phyloP scores from a whole-genome alignment of 2,888 invertebrate genomes.

The Stramonita haemastoma region DNA sequence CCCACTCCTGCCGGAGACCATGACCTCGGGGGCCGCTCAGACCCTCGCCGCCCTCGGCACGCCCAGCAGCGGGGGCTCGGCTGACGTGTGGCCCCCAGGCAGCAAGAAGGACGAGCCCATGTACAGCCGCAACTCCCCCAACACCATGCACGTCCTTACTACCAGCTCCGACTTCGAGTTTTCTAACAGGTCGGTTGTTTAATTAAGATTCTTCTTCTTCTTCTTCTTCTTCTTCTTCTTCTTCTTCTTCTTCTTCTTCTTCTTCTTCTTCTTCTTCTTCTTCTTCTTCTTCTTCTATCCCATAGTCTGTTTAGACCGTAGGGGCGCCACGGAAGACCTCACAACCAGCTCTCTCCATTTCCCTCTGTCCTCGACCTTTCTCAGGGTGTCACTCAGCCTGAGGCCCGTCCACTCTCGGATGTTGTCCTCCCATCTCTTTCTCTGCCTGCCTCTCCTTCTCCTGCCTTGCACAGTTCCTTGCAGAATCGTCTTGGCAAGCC shows the following conservation, averaged over 20 bases:
- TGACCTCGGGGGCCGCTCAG: slow-evolving; percentile 49
- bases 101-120: slow-evolving; percentile 75
- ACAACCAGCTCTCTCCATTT: too few species aligned
- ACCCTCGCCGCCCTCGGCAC: slow-evolving; percentile 38
- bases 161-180: slow-evolving; percentile 76
- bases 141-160: slow-evolving; percentile 74
- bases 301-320: too few species aligned
- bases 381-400: too few species aligned
- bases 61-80: slow-evolving; percentile 38
- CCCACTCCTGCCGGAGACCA: slow-evolving; percentile 51
- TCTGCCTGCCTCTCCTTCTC: too few species aligned
- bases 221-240: background rate
- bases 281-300: background rate
- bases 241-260: background rate
- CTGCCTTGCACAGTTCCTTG: too few species aligned
- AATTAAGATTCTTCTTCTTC: background rate
- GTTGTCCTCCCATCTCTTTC: too few species aligned
- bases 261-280: background rate
- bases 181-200: slow-evolving; percentile 70
- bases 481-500: too few species aligned
- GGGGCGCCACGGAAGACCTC: too few species aligned
- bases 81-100: background rate
- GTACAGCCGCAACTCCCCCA: slow-evolving; percentile 75
- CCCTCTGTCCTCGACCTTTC: too few species aligned
- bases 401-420: too few species aligned